Evolutionary conservation across 2,888 invertebrate genomes (phyloP), one percentile per base, ranked within the genome.

Genomic region (Scaptomyza caliginosa): DNA sequence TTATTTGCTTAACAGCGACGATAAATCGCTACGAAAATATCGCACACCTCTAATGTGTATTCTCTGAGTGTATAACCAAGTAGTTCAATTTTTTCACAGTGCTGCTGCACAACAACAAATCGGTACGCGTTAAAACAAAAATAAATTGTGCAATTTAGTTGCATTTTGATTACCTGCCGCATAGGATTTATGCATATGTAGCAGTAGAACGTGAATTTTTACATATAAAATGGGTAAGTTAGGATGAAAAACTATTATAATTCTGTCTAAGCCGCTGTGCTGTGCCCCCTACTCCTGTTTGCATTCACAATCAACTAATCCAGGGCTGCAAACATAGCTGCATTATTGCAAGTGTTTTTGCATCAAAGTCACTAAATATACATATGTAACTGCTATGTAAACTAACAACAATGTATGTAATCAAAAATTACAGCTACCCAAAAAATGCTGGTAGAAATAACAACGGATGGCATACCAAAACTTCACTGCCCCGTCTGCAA

Each of bases 401-500:
- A 43, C 10, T 32, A 13, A 26, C 13, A 24, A n/a, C 21, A 5
- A 16, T 34, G n/a, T 26, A 16, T 34, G n/a, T 26, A 8, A 11
- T 21, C 8, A 11, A 8, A 5, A 10, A n/a, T 58, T 45, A 10
- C 59, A 77, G 84, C 80, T 43, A 58, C 77, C 19, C 77, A 72
- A 16, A 80, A 87, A 46, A 89, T 90, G 88, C 64, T 90, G 51
- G 90, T 90, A 43, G 88, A 91, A 68, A 81, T 90, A 13, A 90
- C 90, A 32, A 91, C 90, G 0, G 91, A 90, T 36, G 87, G 88
- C 2, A 68, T 91, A 1, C 90, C 90, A 3, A 90, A 90, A 60
- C 74, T 90, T 0, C 87, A 90, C 43, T 90, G 90, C 63, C 90
- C 91, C 3, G 80, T 91, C 2, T 90, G 90, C 65, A 85, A 88